Conservation (phyloP, 2,888 invertebrate species). For the Trissolcus japonicus region DNA sequence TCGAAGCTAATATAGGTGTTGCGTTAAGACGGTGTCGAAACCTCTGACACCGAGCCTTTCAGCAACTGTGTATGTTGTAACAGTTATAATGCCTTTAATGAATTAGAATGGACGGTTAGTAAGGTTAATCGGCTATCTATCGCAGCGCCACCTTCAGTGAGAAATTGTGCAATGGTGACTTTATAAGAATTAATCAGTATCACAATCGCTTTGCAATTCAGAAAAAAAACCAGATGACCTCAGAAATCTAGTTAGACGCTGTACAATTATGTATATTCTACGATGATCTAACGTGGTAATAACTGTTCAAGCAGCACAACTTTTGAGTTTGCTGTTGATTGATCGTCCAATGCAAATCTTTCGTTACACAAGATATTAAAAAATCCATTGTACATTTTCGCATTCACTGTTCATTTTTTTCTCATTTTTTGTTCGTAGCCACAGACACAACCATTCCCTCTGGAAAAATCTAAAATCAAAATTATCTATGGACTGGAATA, state of each 20-base stretch:
- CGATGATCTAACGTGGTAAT: conserved; percentile 25
- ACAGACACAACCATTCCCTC: no score
- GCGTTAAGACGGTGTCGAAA: conserved; percentile 13
- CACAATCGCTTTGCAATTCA: no score
- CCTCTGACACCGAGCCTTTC: conserved; percentile 21
- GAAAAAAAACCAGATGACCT: conserved; percentile 6
- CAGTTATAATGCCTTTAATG: conserved; percentile 19
- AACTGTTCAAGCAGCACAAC: background rate
- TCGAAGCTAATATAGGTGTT: background rate
- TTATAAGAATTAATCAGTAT: background rate
- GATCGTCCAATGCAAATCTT: no score
- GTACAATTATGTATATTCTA: conserved; percentile 16
- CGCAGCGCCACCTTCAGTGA: conserved; percentile 24
- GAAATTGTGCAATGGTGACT: conserved; percentile 19
- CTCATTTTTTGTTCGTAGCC: no score
- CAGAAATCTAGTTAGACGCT: background rate
- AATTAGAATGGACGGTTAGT: conserved; percentile 30
- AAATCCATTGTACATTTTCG: no score
- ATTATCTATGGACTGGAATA: no score
- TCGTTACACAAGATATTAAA: no score
- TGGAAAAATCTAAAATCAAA: no score
- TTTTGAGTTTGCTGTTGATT: no score
- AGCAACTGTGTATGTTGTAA: conserved; percentile 21
- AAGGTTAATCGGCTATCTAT: conserved; percentile 35
- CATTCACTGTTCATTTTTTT: no score